A percentile compares a stretch with the other conserved stretches of the same genome.
Conservation (phyloP, 2,888 invertebrate species). For the Ochropleura plecta region DNA sequence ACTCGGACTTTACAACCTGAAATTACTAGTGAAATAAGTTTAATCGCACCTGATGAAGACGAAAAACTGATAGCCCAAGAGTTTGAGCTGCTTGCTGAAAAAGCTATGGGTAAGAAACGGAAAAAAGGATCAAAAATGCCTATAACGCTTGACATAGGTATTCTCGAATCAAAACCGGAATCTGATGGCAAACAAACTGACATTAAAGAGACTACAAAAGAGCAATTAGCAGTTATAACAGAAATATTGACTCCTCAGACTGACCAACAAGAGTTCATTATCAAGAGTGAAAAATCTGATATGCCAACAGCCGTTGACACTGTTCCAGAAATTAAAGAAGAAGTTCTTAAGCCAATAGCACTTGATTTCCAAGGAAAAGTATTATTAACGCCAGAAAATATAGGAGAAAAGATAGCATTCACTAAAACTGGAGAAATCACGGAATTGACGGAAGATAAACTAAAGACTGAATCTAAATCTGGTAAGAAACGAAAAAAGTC, state of each 20-base stretch:
- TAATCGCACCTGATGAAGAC: constrained; percentile 33
- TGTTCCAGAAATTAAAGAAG: constrained; percentile 24
- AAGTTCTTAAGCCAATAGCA: neutral
- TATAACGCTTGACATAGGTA: constrained; percentile 48
- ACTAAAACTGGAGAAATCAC: constrained; percentile 37
- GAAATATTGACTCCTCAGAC: constrained; percentile 47
- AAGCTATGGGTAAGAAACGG: constrained; percentile 68
- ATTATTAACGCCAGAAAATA: constrained; percentile 57
- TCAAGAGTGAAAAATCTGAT: constrained; percentile 35
- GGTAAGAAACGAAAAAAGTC: constrained; percentile 74
- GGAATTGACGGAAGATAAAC: constrained; percentile 55
- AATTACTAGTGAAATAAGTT: constrained; percentile 18
- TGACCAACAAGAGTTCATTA: constrained; percentile 42
- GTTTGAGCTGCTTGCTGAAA: constrained; percentile 59
- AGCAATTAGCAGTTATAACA: constrained; percentile 45
- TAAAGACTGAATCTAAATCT: constrained; percentile 62
- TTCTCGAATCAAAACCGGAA: constrained; percentile 45
- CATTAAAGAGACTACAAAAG: constrained; percentile 25
- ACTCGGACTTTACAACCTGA: neutral
- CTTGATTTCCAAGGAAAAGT: constrained; percentile 42
- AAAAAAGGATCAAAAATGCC: constrained; percentile 69
- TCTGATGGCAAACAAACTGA: constrained; percentile 34
- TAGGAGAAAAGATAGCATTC: constrained; percentile 37
- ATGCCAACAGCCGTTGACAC: constrained; percentile 25
- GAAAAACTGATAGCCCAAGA: constrained; percentile 48